Evolutionary conservation across 2,113 vertebrate species (phyloP).

Genomic region (Pholis gunnellus): DNA sequence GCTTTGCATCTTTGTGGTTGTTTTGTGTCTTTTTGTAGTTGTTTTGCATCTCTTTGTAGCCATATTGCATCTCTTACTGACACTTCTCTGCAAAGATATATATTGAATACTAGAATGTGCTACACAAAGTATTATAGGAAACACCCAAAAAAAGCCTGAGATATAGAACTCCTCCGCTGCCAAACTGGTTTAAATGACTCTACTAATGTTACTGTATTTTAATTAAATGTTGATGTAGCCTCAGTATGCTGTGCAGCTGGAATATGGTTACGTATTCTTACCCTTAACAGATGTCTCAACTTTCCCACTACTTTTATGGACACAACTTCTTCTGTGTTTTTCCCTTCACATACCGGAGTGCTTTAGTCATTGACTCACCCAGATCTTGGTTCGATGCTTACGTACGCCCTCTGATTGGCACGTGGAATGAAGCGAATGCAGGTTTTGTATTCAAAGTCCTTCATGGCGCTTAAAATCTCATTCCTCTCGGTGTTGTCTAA

Average conservation of each 20-base stretch:
- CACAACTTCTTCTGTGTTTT: no score
- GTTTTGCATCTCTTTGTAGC: background rate
- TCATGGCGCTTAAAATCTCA: constrained; percentile 27
- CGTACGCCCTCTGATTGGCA: background rate
- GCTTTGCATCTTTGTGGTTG: no score
- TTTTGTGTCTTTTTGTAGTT: background rate
- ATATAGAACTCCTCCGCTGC: background rate
- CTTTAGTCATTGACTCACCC: constrained; percentile 65
- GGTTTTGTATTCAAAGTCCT: constrained; percentile 45
- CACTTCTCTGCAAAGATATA: background rate
- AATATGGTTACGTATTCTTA: background rate
- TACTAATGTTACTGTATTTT: background rate
- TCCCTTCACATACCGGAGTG: background rate
- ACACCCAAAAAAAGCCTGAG: background rate
- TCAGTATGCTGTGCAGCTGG: background rate
- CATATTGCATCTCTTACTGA: background rate
- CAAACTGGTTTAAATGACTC: background rate
- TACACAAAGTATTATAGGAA: background rate
- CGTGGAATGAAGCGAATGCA: constrained; percentile 71
- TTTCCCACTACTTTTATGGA: background rate
- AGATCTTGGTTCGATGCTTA: constrained; percentile 49
- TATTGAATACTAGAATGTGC: background rate
- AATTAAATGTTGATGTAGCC: background rate
- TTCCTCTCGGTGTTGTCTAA: constrained; percentile 9
- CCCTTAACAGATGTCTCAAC: background rate